These are phyloP conservation scores for Pammene fasciana DNA, from an alignment of 2,888 invertebrate genomes.

Conservation along the genomic window DNA sequence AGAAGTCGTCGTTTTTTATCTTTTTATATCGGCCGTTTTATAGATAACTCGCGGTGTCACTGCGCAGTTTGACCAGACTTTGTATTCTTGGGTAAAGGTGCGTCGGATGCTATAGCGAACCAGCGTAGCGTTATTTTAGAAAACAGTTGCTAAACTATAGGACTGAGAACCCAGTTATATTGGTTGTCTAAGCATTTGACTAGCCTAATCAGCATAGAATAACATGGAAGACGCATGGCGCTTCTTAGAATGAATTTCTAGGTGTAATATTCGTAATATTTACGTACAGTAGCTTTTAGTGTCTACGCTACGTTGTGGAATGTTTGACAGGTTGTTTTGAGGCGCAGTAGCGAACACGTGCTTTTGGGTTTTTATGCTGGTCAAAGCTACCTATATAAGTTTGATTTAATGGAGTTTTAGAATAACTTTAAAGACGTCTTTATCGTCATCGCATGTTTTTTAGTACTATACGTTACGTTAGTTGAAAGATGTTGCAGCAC, in stretches of 20 bases:
- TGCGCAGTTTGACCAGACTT: slow-evolving; percentile 69
- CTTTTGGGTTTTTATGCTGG: not conserved
- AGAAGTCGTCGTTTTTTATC: slow-evolving; percentile 57
- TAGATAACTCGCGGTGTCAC: slow-evolving; percentile 65
- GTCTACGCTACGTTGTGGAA: slow-evolving; percentile 13
- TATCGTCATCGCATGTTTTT: too few relatives aligned
- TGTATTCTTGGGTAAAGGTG: not conserved
- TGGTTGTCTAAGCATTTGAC: not conserved
- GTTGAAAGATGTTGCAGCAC: too few relatives aligned
- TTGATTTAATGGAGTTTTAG: not conserved
- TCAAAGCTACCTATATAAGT: not conserved
- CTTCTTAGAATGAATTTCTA: slow-evolving; percentile 53
- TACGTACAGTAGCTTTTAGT: slow-evolving; percentile 32
- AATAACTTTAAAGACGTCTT: not conserved
- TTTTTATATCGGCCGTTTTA: slow-evolving; percentile 71
- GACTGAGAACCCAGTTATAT: not conserved
- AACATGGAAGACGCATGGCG: slow-evolving; percentile 51
- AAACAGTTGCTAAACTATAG: not conserved
- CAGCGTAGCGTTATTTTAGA: not conserved
- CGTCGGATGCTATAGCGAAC: not conserved
- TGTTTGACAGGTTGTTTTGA: slow-evolving; percentile 25
- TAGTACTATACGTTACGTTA: too few relatives aligned
- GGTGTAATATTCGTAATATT: slow-evolving; percentile 36
- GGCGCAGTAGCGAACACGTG: slow-evolving; percentile 22
- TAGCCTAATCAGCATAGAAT: not conserved